A percentile compares a stretch with the other conserved stretches of the same genome.
phyloP scores from a whole-genome alignment of 2,888 invertebrate genomes.

The Unio delphinus region DNA sequence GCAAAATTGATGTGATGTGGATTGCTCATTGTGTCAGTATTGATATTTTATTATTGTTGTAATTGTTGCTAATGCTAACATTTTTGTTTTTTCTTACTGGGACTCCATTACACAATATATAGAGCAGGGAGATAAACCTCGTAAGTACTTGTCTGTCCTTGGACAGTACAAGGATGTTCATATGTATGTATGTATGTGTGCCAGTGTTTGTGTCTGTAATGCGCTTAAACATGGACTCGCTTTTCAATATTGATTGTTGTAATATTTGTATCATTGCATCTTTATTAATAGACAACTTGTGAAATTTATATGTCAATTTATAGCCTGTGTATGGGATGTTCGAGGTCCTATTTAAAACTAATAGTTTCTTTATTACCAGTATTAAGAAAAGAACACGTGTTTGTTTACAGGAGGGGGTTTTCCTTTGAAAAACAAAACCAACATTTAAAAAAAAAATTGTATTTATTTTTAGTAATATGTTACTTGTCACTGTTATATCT shows the following conservation, averaged over 20 bases:
- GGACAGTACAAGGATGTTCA: not conserved
- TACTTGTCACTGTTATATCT: too few relatives aligned
- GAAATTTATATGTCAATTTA: not conserved
- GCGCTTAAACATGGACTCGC: not conserved
- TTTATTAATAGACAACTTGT: not conserved
- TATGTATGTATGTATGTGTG: not conserved
- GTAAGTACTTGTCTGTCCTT: slow-evolving; percentile 59
- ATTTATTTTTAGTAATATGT: too few relatives aligned
- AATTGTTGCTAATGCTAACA: not conserved
- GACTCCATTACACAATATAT: slow-evolving; percentile 34
- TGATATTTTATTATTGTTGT: slow-evolving; percentile 7
- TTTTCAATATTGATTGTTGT: not conserved
- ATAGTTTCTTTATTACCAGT: too few relatives aligned
- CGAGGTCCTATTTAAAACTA: too few relatives aligned
- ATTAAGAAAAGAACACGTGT: too few relatives aligned
- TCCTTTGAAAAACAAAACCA: too few relatives aligned
- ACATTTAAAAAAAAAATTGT: too few relatives aligned
- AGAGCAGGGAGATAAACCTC: slow-evolving; percentile 68
- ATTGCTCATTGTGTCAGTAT: not conserved
- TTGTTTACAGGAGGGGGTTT: too few relatives aligned
- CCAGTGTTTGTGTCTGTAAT: not conserved
- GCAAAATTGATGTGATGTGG: too few relatives aligned
- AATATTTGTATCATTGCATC: not conserved
- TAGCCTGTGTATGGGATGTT: too few relatives aligned
- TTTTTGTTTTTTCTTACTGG: slow-evolving; percentile 45